Base-by-base conservation (phyloP, 1,140 invertebrate genomes). In the Hylaeus anthracinus region DNA sequence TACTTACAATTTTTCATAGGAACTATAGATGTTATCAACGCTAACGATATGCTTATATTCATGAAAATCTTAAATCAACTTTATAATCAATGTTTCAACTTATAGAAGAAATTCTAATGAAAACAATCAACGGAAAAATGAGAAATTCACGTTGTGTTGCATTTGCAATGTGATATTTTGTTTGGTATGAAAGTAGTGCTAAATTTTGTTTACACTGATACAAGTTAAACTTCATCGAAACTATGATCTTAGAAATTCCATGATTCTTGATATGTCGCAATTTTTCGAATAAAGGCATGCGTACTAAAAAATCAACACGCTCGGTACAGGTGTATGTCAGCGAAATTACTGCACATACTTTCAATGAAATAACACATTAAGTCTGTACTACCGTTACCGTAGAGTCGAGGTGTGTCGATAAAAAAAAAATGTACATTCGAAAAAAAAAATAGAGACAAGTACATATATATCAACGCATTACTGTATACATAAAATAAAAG, bases 401-500 rank as follows among this genome's bases (percentile, higher is more conserved):
- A 64, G 41, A 55, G n/a, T 78, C 37, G 53, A 79, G 58, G 41
- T 56, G 72, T 48, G 53, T 79, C 15, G 53, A 73, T 65, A 37
- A 65, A 73, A 51, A 67, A 65, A 73, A 51, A 67, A 15, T 80
- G 39, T 75, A 60, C 45, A 72, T 79, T 63, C 6, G 15, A 58
- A 37, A 63, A 66, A 56, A 66, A 66, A 56, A 66, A 37, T 48
- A 60, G n/a, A 73, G 77, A 51, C 41, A 64, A 73, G 9, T 51
- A 51, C 9, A 79, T 73, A 79, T 73, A 67, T 81, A 63, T 58
- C 64, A 75, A 63, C 15, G 53, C 67, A 81, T 60, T 79, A 79
- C 9, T 75, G 56, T 75, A 75, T 75, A 53, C 67, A 41, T 45
- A 69, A 81, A 76, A 81, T 81, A 81, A 76, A 81, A 39, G 39